Evolutionary conservation across 2,888 invertebrate species (phyloP), one percentile per base, ranked within the genome.

Genomic region (Lasius platythorax): DNA sequence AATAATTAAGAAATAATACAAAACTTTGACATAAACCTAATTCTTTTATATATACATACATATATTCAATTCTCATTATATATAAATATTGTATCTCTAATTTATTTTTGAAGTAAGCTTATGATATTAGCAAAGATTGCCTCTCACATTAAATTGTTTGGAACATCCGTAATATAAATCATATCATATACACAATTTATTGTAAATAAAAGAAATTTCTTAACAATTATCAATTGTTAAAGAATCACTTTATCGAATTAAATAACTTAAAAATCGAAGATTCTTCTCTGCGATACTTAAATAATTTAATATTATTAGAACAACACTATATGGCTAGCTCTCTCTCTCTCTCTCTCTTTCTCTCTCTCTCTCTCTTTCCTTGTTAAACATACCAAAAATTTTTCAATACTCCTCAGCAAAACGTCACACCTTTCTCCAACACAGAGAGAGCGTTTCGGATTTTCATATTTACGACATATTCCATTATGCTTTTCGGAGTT

Each of bases 401-500:
- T 72, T 12, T 67, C 66, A 74, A 50, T 30, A 74, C 30, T 30
- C 66, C 74, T 58, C 74, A 73, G 15, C 85, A 66, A 53, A 72
- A 67, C 53, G 53, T 74, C 53, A 50, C 64, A 50, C 28, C 70
- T 70, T 70, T 76, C 56, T 75, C 70, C 50, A 53, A 40, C 64
- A 30, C 70, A 37, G 12, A 50, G 33, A 68, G 63, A 81, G 37
- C 72, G 88, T 89, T 85, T 88, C 84, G 83, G 92, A 92, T 92
- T 92, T 92, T 92, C 87, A 90, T 91, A 91, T 93, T 93, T 91
- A 91, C 88, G 84, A 91, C 88, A 91, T 92, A 92, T 93, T 92
- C 93, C 90, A 93, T 94, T 93, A 93, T 94, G 90, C 83, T 85
- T 91, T 86, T 84, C 88, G 87, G 91, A 92, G 85, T 82, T 74